phyloP scores from a whole-genome alignment of 2,113 vertebrate species.

The Coreoperca whiteheadi region DNA sequence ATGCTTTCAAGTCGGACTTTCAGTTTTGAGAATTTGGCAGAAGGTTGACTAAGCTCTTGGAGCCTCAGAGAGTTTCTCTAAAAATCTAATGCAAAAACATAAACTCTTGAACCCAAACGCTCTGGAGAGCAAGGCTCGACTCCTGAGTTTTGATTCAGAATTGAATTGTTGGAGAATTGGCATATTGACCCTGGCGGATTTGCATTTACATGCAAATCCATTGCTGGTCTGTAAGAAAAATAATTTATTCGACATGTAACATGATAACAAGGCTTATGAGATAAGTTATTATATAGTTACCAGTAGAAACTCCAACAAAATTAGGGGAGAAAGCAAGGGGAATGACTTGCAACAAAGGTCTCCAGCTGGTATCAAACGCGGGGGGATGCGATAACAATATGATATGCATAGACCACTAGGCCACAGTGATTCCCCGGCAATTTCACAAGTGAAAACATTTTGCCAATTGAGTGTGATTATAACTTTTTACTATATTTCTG shows the following conservation, averaged over 20 bases:
- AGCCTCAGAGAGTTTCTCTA: conserved; percentile 43
- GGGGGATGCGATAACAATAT: neutral
- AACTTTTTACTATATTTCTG: neutral
- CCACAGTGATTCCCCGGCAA: neutral
- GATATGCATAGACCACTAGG: neutral
- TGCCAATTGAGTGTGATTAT: neutral
- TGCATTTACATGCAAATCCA: conserved; percentile 78
- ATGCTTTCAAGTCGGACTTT: conserved; percentile 57
- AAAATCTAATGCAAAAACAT: conserved; percentile 63
- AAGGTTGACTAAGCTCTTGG: conserved; percentile 32
- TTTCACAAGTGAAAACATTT: neutral
- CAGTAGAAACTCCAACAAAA: neutral
- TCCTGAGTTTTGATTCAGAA: conserved; percentile 63
- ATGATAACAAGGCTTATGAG: conserved; percentile 71
- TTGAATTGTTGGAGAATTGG: conserved; percentile 67
- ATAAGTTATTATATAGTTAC: conserved; percentile 27
- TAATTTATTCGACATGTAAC: conserved; percentile 71
- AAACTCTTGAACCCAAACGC: conserved; percentile 49
- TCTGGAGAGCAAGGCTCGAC: conserved; percentile 42
- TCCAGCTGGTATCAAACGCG: neutral
- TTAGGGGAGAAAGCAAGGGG: neutral
- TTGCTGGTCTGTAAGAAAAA: conserved; percentile 69
- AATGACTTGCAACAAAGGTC: neutral
- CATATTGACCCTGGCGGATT: conserved; percentile 65
- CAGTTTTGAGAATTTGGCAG: conserved; percentile 57